Base-by-base conservation (phyloP, 2,113 vertebrate species). In the Variabilichromis moorii region DNA sequence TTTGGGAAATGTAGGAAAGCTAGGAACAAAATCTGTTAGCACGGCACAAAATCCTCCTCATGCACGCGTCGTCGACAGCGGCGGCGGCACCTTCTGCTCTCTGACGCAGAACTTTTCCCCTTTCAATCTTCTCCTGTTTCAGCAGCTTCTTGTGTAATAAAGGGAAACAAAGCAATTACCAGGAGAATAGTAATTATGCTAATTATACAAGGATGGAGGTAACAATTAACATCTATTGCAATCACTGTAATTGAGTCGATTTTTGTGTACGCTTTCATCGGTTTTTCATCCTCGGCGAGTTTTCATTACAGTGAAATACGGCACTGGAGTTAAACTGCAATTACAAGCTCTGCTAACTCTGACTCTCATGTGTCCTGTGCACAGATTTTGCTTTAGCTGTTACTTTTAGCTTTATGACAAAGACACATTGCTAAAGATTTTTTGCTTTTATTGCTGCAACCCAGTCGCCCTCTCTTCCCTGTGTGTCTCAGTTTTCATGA, bases 161-260 rank as follows among this genome's bases (percentile, higher is more conserved):
- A 61, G 31, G 12, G 31, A 84, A 89, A 84, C 82, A 82, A 87
- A 26, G 54, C 73, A 86, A 76, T 85, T 24, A 85, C 17, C 50
- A 71, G 5, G 14, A 86, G 26, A 45, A 51, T 7, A 6, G 35
- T 83, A 66, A 92, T 92, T 57, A 92, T 37, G 53, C 73, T 85
- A 87, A 89, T 85, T 80, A 83, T 57, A 40, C 35, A 8, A 82
- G 28, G 26, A 68, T 9, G 13, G 63, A 85, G 82, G 73, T 78
- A 79, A 82, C 76, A 80, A 82, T 89, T 87, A 50, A 85, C 87
- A 31, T 45, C 57, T 40, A 6, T 42, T 21, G 33, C 9, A 45
- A 86, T 80, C 45, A 82, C 31, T 53, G 80, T 76, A 45, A 85
- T 57, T 53, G 19, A 81, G 53, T 5, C 10, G 19, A 54, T 55